These are phyloP conservation scores for Drosophila cognata DNA, from an alignment of 2,888 invertebrate species.

Conservation along the genomic window DNA sequence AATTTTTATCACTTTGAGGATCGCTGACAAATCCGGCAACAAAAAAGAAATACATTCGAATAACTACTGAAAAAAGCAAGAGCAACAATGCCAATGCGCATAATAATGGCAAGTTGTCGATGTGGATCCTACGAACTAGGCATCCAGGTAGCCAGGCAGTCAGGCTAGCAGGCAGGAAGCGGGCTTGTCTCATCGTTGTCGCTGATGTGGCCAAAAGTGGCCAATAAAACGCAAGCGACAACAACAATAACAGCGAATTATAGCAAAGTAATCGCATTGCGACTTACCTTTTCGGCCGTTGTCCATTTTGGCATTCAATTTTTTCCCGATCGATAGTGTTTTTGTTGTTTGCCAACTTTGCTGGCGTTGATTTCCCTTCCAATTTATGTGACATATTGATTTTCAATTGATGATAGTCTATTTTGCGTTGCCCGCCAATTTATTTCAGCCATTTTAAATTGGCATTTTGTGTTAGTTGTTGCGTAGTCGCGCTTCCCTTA, in stretches of 20 bases:
- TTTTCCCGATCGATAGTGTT: slow-evolving; percentile 21
- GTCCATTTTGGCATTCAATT: slow-evolving; percentile 57
- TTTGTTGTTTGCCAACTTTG: slow-evolving; percentile 29
- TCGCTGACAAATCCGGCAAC: slow-evolving; percentile 85
- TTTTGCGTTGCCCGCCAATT: slow-evolving; percentile 73
- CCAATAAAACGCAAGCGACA: slow-evolving; percentile 74
- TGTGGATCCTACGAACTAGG: slow-evolving; percentile 37
- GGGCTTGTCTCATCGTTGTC: slow-evolving; percentile 81
- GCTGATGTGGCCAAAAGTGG: slow-evolving; percentile 83
- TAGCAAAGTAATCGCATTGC: slow-evolving; percentile 81
- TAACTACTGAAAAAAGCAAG: slow-evolving; percentile 35
- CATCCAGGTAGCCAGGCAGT: slow-evolving; percentile 3
- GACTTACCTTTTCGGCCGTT: slow-evolving; percentile 52
- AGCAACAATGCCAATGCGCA: slow-evolving; percentile 72
- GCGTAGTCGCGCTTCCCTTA: slow-evolving; percentile 26
- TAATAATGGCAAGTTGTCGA: slow-evolving; percentile 80
- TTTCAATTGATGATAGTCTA: slow-evolving; percentile 85
- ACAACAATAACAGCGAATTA: slow-evolving; percentile 74
- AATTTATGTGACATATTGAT: slow-evolving; percentile 86
- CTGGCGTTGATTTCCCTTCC: slow-evolving; percentile 85
- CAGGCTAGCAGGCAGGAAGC: slow-evolving; percentile 65
- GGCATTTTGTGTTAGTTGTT: slow-evolving; percentile 45
- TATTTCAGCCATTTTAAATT: slow-evolving; percentile 79
- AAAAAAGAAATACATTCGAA: slow-evolving; percentile 35
- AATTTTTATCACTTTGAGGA: slow-evolving; percentile 85